Conservation (phyloP, 1,140 invertebrate species). For the Drosophila parvula region DNA sequence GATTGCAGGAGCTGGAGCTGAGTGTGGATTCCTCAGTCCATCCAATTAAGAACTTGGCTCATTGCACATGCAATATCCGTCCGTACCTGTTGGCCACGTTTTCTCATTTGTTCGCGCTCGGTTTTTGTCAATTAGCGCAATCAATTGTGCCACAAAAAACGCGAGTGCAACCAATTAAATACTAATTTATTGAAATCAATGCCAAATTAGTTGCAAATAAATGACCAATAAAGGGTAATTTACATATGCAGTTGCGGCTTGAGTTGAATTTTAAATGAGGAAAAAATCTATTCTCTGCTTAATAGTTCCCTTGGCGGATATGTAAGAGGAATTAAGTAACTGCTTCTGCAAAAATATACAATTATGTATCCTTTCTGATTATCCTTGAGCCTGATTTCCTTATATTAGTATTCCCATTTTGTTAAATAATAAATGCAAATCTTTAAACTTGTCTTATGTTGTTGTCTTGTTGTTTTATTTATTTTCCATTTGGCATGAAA, state of each 20-base stretch:
- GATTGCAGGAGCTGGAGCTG: not conserved
- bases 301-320: not conserved
- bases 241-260: slow-evolving; percentile 18
- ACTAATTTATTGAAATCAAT: slow-evolving; percentile 73
- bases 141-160: slow-evolving; percentile 60
- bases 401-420: not conserved
- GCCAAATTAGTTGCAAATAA: slow-evolving; percentile 75
- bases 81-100: slow-evolving; percentile 54
- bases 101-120: slow-evolving; percentile 43
- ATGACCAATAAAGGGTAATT: slow-evolving; percentile 50
- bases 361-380: too few species aligned
- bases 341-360: too few species aligned
- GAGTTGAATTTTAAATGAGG: slow-evolving; percentile 15
- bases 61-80: slow-evolving; percentile 49
- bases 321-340: too few species aligned
- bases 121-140: slow-evolving; percentile 73
- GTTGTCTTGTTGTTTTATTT: not conserved
- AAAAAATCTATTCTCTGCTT: too few species aligned
- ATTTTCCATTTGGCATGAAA: not conserved
- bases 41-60: slow-evolving; percentile 65
- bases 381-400: too few species aligned
- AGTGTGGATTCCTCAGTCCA: slow-evolving; percentile 1
- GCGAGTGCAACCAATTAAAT: slow-evolving; percentile 70
- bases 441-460: not conserved
- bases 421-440: not conserved